Conservation (phyloP, 1,140 invertebrate genomes). For the Trypoxylus dichotomus region DNA sequence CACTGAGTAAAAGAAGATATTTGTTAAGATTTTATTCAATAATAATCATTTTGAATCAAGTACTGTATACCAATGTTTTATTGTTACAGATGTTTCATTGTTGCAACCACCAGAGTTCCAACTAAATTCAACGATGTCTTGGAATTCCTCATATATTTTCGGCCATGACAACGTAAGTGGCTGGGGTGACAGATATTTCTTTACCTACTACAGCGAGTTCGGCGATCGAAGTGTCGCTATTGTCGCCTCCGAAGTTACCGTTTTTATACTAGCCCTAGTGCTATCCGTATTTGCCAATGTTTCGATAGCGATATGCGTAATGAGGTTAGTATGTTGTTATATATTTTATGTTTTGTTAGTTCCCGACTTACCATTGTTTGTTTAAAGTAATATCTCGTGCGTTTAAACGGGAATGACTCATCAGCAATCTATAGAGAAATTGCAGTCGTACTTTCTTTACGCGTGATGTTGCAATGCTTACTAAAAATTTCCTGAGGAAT, state of each 20-base stretch:
- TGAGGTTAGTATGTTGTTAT: slow-evolving; percentile 39
- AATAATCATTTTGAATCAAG: too few relatives aligned
- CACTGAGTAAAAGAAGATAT: too few relatives aligned
- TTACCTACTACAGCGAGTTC: slow-evolving; percentile 55
- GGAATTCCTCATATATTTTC: slow-evolving; percentile 52
- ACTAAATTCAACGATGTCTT: slow-evolving; percentile 33
- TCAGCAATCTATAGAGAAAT: background rate
- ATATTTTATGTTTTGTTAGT: background rate
- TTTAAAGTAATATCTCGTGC: background rate
- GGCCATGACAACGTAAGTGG: slow-evolving; percentile 49
- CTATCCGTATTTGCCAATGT: slow-evolving; percentile 51
- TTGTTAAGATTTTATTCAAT: too few relatives aligned
- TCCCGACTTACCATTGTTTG: background rate
- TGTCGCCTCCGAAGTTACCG: slow-evolving; percentile 40
- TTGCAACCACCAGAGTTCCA: background rate
- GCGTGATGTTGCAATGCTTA: too few relatives aligned
- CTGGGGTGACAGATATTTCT: slow-evolving; percentile 55
- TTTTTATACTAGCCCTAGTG: slow-evolving; percentile 48
- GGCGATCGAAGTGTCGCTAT: slow-evolving; percentile 38
- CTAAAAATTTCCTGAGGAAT: too few relatives aligned
- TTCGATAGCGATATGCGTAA: slow-evolving; percentile 49
- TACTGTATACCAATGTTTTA: background rate
- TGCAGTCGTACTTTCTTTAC: background rate
- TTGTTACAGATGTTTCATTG: background rate
- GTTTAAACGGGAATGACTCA: background rate